Evolutionary conservation across 2,888 invertebrate genomes (phyloP).

Genomic region (Subacronicta megacephala): DNA sequence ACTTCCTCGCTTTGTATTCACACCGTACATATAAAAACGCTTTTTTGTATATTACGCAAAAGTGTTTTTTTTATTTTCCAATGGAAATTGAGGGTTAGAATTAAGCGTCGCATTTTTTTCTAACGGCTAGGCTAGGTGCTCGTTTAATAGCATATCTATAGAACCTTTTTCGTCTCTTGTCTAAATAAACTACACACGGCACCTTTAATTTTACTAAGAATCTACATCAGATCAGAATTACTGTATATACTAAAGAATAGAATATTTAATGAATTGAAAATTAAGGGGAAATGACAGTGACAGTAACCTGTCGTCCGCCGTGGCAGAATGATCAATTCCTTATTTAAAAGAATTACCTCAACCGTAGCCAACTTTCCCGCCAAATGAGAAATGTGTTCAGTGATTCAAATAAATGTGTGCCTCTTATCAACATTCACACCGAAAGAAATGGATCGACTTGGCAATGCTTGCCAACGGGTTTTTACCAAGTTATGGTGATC

Average conservation of each 20-base stretch:
- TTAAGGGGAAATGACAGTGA: not conserved
- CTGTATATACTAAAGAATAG: too few relatives aligned
- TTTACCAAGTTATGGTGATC: conserved; percentile 43
- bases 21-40: conserved; percentile 49
- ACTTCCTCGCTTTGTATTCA: conserved; percentile 63
- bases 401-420: conserved; percentile 43
- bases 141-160: conserved; percentile 4
- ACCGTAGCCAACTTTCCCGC: conserved; percentile 35
- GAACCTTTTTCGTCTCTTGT: too few relatives aligned
- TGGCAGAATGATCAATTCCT: not conserved
- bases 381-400: conserved; percentile 42
- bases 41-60: conserved; percentile 35
- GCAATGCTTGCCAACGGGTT: conserved; percentile 64
- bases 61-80: conserved; percentile 32
- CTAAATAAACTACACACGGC: too few relatives aligned
- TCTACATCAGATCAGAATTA: not conserved
- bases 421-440: conserved; percentile 60
- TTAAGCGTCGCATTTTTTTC: conserved; percentile 35
- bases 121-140: conserved; percentile 23
- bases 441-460: conserved; percentile 58
- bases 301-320: too few relatives aligned
- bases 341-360: conserved; percentile 2
- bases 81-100: conserved; percentile 40
- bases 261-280: too few relatives aligned
- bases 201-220: too few relatives aligned